Conservation (phyloP, 2,113 vertebrate species). For the Mirounga angustirostris region DNA sequence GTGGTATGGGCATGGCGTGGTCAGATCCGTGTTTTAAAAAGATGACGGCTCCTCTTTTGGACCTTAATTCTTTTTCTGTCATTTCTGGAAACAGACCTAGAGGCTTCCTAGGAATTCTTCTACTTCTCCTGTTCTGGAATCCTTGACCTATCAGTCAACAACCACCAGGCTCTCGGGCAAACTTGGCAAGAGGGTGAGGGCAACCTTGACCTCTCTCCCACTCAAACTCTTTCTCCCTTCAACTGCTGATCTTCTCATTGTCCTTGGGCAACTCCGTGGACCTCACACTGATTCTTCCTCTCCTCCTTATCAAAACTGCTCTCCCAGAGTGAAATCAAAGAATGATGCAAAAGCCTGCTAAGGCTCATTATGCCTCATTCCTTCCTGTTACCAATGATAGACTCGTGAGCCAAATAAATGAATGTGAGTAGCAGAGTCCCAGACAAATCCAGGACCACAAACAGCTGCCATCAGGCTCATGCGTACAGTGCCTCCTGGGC, state of each 20-base stretch:
- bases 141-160: not conserved
- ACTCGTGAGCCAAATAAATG: not conserved
- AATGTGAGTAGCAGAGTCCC: not conserved
- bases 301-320: not conserved
- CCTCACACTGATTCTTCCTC: not conserved
- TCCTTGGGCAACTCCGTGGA: not conserved
- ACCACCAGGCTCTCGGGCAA: not conserved
- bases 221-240: not conserved
- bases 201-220: not conserved
- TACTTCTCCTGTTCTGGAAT: not conserved
- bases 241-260: not conserved
- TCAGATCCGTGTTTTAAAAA: not conserved
- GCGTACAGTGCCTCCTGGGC: not conserved
- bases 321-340: conserved; percentile 19
- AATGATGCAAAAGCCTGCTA: not conserved
- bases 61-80: not conserved
- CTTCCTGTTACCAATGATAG: not conserved
- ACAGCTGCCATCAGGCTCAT: not conserved
- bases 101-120: not conserved
- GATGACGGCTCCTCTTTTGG: not conserved
- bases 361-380: not conserved
- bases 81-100: not conserved
- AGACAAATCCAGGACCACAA: not conserved
- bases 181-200: not conserved
- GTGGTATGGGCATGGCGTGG: fast-evolving